Percentiles rank a stretch among this genome's conserved stretches.
Evolutionary conservation across 1,140 invertebrate genomes (phyloP).

Genomic region (Saxidomus purpurata): DNA sequence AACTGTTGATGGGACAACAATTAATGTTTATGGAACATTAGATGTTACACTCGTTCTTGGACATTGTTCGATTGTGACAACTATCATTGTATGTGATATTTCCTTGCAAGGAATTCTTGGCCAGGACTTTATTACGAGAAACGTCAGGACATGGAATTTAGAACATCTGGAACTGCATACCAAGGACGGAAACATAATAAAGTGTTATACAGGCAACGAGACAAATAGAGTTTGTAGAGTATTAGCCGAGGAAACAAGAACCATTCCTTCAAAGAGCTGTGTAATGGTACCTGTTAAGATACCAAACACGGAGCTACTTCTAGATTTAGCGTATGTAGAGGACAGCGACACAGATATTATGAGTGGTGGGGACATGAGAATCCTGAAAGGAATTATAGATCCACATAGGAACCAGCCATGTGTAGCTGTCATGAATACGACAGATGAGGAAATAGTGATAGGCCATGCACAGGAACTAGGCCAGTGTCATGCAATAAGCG

Average conservation of each 20-base stretch:
- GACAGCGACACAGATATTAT: background rate
- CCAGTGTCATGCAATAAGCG: background rate
- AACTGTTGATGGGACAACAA: background rate
- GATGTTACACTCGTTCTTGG: background rate
- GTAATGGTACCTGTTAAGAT: background rate
- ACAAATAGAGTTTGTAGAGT: background rate
- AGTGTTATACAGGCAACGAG: background rate
- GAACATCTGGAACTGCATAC: background rate
- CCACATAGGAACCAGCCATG: background rate
- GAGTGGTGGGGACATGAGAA: background rate
- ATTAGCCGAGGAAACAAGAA: background rate
- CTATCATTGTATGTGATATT: constrained; percentile 47
- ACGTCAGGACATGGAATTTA: background rate
- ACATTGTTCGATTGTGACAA: background rate
- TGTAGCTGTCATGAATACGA: background rate
- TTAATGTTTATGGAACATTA: background rate
- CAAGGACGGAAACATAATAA: background rate
- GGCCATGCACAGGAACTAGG: background rate
- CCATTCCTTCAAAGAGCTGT: background rate
- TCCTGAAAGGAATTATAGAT: too few relatives aligned
- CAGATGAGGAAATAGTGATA: background rate
- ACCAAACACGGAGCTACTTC: background rate
- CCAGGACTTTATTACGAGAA: constrained; percentile 29
- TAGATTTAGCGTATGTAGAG: background rate
- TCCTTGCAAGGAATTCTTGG: constrained; percentile 13